phyloP scores from a whole-genome alignment of 2,888 invertebrate genomes.

The Stenchaetothrips biformis region DNA sequence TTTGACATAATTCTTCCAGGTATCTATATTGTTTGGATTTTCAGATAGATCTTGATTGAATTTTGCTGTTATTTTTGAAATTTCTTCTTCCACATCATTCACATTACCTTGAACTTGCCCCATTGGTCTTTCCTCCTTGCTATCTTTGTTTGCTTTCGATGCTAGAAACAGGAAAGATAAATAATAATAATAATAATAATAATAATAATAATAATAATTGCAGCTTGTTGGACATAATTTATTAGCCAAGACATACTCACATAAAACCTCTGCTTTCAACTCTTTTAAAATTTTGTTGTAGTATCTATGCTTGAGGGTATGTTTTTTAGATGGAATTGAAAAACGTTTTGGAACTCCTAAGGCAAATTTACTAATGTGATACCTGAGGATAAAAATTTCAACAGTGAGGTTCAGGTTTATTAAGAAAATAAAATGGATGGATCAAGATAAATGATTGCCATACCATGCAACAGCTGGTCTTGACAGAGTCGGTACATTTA shows the following conservation, averaged over 20 bases:
- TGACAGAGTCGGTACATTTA: slow-evolving; percentile 57
- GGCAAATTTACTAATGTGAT: slow-evolving; percentile 37
- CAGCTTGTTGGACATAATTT: too few relatives aligned
- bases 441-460: background rate
- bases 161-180: background rate
- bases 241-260: slow-evolving; percentile 32
- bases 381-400: slow-evolving; percentile 31
- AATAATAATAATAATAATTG: too few relatives aligned
- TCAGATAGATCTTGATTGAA: slow-evolving; percentile 52
- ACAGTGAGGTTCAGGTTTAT: background rate
- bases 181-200: too few relatives aligned
- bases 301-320: slow-evolving; percentile 38
- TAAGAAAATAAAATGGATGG: slow-evolving; percentile 27
- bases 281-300: slow-evolving; percentile 38
- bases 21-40: slow-evolving; percentile 51
- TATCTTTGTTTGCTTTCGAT: background rate
- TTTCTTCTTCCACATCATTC: slow-evolving; percentile 48
- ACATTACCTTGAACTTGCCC: slow-evolving; percentile 32
- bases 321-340: slow-evolving; percentile 43
- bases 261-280: slow-evolving; percentile 35
- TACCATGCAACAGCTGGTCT: slow-evolving; percentile 61
- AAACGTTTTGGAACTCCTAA: slow-evolving; percentile 40
- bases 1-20: slow-evolving; percentile 58
- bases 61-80: slow-evolving; percentile 50
- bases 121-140: slow-evolving; percentile 29